A percentile compares a stretch with the other conserved stretches of the same genome.
phyloP scores from a whole-genome alignment of 2,888 invertebrate species.

The Agrotis ipsilon region DNA sequence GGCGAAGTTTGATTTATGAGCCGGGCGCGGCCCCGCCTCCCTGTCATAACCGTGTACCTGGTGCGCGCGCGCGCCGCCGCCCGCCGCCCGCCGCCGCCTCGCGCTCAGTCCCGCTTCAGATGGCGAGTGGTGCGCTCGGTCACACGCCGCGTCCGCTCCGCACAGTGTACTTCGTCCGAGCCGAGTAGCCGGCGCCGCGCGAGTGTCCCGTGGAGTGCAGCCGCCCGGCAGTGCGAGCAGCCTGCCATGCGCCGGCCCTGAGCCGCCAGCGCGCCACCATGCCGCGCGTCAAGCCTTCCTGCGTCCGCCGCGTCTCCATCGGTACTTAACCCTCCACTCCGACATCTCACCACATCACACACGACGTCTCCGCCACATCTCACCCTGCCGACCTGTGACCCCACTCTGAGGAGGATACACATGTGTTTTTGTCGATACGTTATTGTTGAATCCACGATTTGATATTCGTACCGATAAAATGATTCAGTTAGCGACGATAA shows the following conservation, averaged over 20 bases:
- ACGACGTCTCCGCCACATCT: slow-evolving; percentile 65
- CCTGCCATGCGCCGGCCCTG: slow-evolving; percentile 88
- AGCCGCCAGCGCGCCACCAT: slow-evolving; percentile 83
- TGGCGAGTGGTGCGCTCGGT: slow-evolving; percentile 89
- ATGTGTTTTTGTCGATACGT: slow-evolving; percentile 70
- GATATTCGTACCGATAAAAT: slow-evolving; percentile 81
- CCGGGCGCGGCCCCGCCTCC: slow-evolving; percentile 92
- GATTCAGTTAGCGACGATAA: slow-evolving; percentile 92
- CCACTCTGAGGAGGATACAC: slow-evolving; percentile 68
- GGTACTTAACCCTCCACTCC: slow-evolving; percentile 84
- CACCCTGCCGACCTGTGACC: slow-evolving; percentile 73
- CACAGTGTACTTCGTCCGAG: slow-evolving; percentile 78
- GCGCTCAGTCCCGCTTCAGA: slow-evolving; percentile 91
- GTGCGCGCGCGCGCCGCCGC: slow-evolving; percentile 91
- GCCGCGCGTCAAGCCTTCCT: slow-evolving; percentile 90
- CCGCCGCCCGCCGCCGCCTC: slow-evolving; percentile 85
- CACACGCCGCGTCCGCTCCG: slow-evolving; percentile 78
- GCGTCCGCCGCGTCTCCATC: slow-evolving; percentile 91
- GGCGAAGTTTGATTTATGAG: slow-evolving; percentile 93
- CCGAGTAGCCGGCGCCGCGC: slow-evolving; percentile 79
- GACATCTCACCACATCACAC: slow-evolving; percentile 76
- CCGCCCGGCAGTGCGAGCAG: slow-evolving; percentile 61
- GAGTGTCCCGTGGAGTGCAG: slow-evolving; percentile 72
- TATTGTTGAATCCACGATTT: slow-evolving; percentile 65
- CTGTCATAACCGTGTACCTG: slow-evolving; percentile 93